These are phyloP conservation scores for Germaria angustata DNA, from an alignment of 2,888 invertebrate genomes.

Conservation along the genomic window DNA sequence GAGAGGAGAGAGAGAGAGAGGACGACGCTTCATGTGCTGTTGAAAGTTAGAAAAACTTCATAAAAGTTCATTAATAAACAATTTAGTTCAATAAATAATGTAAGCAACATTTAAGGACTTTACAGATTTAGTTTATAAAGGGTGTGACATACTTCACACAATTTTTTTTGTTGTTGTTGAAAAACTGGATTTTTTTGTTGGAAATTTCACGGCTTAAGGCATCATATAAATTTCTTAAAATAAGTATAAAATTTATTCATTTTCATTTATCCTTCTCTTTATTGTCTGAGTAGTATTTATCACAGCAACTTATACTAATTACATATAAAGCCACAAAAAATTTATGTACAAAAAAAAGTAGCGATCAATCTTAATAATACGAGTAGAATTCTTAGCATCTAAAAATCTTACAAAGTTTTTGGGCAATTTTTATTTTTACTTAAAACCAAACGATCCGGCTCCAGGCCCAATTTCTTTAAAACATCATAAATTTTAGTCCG, in stretches of 20 bases:
- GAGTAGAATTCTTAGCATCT: constrained; percentile 13
- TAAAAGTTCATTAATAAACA: constrained; percentile 11
- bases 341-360: constrained; percentile 13
- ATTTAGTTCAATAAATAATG: not conserved
- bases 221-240: no score
- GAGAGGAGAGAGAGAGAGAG: no score
- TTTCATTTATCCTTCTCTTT: constrained; percentile 37
- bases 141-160: no score
- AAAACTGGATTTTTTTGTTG: no score
- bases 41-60: constrained; percentile 7
- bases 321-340: constrained; percentile 20
- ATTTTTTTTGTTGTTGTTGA: no score
- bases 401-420: constrained; percentile 69
- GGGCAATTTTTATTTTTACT: constrained; percentile 86
- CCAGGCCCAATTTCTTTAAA: constrained; percentile 83
- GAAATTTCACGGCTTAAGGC: no score
- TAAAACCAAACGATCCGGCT: constrained; percentile 86
- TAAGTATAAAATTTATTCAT: not conserved
- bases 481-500: constrained; percentile 85
- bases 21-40: not conserved
- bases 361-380: constrained; percentile 19
- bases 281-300: constrained; percentile 61
- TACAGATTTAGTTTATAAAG: not conserved
- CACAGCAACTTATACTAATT: constrained; percentile 68
- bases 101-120: not conserved